Base-by-base conservation (phyloP, 2,888 invertebrate species). In the Odontocolon sp. region DNA sequence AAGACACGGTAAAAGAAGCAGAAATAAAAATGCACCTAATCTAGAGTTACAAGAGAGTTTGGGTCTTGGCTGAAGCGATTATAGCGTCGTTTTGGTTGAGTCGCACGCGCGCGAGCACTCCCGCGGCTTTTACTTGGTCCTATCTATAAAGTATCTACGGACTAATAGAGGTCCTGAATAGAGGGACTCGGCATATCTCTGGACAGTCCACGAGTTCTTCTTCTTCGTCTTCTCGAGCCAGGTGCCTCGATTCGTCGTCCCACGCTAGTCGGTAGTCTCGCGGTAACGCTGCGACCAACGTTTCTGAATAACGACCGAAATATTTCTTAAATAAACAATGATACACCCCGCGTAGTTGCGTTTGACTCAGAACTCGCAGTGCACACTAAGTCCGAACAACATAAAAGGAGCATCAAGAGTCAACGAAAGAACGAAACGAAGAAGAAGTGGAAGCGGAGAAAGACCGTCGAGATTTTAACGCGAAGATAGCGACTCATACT, bases 241-340 rank as follows among this genome's bases (percentile, higher is more conserved):
- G 84, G 81, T 84, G 84, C 81, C 80, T 73, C 63, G 70, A 63
- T 78, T n/a, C 74, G 75, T 72, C 72, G 80, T 77, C 78, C 71
- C 81, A 79, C 80, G 78, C 78, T n/a, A n/a, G n/a, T n/a, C n/a
- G n/a, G n/a, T n/a, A n/a, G n/a, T n/a, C n/a, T 40, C 45, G 42
- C 45, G 36, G 40, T 63, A 59, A 75, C 69, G 73, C 77, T 78
- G 78, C 64, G 80, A 78, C 77, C 50, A 26, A 79, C 80, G 79
- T 79, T 83, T 83, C 83, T 87, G 88, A 89, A 88, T 87, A 87
- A 89, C 86, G 86, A 86, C 81, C 82, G 82, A 84, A 85, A 88
- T 88, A 87, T 87, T 87, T 88, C 83, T 86, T 84, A 84, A 82
- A 86, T 86, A 86, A 87, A 88, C 87, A 87, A 87, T 85, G 86